phyloP scores from a whole-genome alignment of 2,888 invertebrate species.

The Scaptomyza reducta region DNA sequence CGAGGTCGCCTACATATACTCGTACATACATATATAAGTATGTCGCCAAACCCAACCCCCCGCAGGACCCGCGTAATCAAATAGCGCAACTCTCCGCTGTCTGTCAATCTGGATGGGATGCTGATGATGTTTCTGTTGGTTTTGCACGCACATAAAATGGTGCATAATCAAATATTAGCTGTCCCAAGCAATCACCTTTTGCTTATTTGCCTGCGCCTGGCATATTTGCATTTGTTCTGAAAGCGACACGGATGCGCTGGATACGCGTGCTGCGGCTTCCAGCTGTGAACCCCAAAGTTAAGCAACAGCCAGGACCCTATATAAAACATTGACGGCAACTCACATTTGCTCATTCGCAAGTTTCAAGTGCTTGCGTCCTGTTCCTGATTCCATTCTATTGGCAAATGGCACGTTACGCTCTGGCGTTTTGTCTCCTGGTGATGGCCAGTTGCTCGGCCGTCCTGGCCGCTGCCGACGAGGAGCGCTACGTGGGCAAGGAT shows the following conservation, averaged over 20 bases:
- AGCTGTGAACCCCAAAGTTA: slow-evolving; percentile 58
- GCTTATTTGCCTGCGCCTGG: slow-evolving; percentile 74
- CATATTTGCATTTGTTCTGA: slow-evolving; percentile 75
- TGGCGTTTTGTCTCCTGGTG: slow-evolving; percentile 40
- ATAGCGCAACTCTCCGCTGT: slow-evolving; percentile 15
- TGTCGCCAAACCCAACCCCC: slow-evolving; percentile 4
- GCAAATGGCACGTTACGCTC: slow-evolving; percentile 49
- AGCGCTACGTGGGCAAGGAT: slow-evolving; percentile 82
- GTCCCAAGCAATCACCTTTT: slow-evolving; percentile 15
- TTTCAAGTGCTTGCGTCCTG: slow-evolving; percentile 30
- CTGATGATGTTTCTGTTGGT: slow-evolving; percentile 13
- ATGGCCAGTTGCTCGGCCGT: slow-evolving; percentile 48
- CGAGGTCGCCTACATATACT: slow-evolving; percentile 1
- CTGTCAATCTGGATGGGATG: neutral
- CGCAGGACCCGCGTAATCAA: slow-evolving; percentile 20
- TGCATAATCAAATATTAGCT: slow-evolving; percentile 77
- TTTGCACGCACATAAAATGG: slow-evolving; percentile 65
- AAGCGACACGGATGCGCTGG: slow-evolving; percentile 67
- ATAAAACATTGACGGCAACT: slow-evolving; percentile 47
- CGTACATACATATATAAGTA: neutral
- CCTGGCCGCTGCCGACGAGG: slow-evolving; percentile 81
- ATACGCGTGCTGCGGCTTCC: slow-evolving; percentile 44
- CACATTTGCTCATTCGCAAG: slow-evolving; percentile 42
- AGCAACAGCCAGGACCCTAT: slow-evolving; percentile 46
- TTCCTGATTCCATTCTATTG: neutral